Evolutionary conservation across 2,888 invertebrate genomes (phyloP).

Genomic region (Hypolimnas misippus): DNA sequence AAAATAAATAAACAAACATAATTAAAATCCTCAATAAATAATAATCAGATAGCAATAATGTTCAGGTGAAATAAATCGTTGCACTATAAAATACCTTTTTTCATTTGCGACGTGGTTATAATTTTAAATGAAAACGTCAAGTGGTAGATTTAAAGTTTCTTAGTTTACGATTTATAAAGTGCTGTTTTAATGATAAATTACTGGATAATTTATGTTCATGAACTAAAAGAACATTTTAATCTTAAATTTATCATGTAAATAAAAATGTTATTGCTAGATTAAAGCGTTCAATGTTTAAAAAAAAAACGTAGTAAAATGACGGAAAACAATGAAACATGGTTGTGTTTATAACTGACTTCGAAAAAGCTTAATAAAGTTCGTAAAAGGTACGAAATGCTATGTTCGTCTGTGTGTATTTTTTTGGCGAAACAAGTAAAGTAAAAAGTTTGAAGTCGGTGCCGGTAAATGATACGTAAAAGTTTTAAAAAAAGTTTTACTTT

Average conservation of each 20-base stretch:
- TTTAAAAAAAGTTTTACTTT: too few species aligned
- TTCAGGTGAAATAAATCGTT: slow-evolving; percentile 11
- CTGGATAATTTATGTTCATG: slow-evolving; percentile 33
- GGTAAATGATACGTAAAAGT: too few species aligned
- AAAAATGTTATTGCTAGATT: slow-evolving; percentile 17
- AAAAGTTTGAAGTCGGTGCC: too few species aligned
- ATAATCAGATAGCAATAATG: background rate
- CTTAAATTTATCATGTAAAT: slow-evolving; percentile 29
- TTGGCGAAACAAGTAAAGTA: too few species aligned
- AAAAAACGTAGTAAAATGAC: slow-evolving; percentile 21
- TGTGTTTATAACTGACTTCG: too few species aligned
- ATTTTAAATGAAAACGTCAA: slow-evolving; percentile 41
- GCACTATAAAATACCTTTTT: slow-evolving; percentile 21
- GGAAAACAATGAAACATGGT: too few species aligned
- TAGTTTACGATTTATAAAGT: slow-evolving; percentile 42
- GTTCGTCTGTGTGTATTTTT: too few species aligned
- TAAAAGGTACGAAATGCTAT: too few species aligned
- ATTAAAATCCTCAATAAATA: slow-evolving; percentile 3
- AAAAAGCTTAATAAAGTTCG: too few species aligned
- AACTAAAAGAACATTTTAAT: slow-evolving; percentile 29
- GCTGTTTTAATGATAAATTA: slow-evolving; percentile 41
- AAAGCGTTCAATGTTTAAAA: too few species aligned
- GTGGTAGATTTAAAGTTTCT: slow-evolving; percentile 38
- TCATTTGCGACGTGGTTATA: slow-evolving; percentile 29
- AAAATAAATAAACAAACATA: background rate